Base-by-base conservation (phyloP, 2,888 invertebrate genomes). In the Chironomus tentans region DNA sequence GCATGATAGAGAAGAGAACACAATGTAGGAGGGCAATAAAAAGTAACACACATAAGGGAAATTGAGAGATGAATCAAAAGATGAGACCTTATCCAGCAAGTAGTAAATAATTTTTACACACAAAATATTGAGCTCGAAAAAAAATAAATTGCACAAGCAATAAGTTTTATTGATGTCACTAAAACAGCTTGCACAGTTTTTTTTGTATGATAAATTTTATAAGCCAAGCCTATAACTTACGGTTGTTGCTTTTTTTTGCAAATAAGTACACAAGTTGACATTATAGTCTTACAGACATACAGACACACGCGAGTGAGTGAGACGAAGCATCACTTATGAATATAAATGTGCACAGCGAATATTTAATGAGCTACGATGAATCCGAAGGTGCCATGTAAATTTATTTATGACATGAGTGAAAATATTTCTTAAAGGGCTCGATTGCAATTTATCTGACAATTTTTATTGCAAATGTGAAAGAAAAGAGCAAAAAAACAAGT, bases 11-110 rank as follows among this genome's bases (percentile, higher is more conserved):
- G 13, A 72, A 38, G 10, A 38, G 10, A 38, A 10, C 12, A 24
- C 24, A 22, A 28, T 72, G 72, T 72, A 72, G 72, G 72, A 72
- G 72, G 72, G 50, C 50, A 61, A 50, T 50, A 50, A 50, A 50
- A 50, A 50, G 50, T 50, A 5, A n/a, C 50, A 50, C 15, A n/a
- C 50, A 15, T 13, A 50, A 50, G 38, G 38, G 38, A 38, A n/a
- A 38, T 38, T 38, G 10, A 38, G 38, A 38, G 38, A 38, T 38
- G 38, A 38, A 38, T 38, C 38, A 38, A 38, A 38, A 38, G 10
- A 38, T 38, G 38, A 38, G 38, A 38, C 38, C 1, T n/a, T n/a
- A n/a, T n/a, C 3, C 38, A 38, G 38, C 5, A 7, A 38, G 10
- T 38, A 38, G 10, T 38, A 38, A 38, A 38, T 28, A 4, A 28